Evolutionary conservation across 2,113 vertebrate species (phyloP).

Genomic region (Phylloscopus whistleri): DNA sequence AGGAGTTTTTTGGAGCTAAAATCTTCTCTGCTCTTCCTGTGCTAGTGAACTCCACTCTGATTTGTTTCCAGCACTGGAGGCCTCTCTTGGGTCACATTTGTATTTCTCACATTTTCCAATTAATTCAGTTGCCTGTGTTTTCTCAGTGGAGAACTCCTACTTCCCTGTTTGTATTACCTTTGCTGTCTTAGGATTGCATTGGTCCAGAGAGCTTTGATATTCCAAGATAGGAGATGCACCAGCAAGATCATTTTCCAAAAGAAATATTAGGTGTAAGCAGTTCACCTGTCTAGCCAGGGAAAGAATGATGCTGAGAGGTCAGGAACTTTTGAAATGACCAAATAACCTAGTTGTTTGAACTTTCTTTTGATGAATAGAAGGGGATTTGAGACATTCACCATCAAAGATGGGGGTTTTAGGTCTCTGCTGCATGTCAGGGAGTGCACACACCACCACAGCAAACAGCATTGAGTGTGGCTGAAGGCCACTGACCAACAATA

Average conservation of each 20-base stretch:
- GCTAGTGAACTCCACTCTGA: not conserved
- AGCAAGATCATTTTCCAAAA: constrained; percentile 14
- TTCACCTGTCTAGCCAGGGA: not conserved
- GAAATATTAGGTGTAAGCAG: not conserved
- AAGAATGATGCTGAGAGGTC: not conserved
- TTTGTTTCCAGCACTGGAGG: not conserved
- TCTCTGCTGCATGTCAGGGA: not conserved
- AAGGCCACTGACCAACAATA: not conserved
- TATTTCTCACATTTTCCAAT: constrained; percentile 38
- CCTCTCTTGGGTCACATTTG: constrained; percentile 14
- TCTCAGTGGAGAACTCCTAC: constrained; percentile 14
- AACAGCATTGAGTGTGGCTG: not conserved
- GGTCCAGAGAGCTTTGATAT: constrained; percentile 17
- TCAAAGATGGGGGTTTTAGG: not conserved
- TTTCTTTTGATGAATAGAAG: not conserved
- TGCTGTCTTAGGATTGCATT: constrained; percentile 23
- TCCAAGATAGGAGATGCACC: not conserved
- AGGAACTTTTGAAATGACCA: not conserved
- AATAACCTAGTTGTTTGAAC: not conserved
- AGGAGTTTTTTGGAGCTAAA: not conserved
- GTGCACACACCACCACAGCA: not conserved
- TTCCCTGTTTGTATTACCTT: constrained; percentile 31
- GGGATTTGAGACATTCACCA: not conserved
- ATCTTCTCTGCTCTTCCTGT: not conserved
- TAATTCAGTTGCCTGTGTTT: constrained; percentile 48